Evolutionary conservation across 1,140 invertebrate species (phyloP), one percentile per base, ranked within the genome.

Genomic region (Atta texana): DNA sequence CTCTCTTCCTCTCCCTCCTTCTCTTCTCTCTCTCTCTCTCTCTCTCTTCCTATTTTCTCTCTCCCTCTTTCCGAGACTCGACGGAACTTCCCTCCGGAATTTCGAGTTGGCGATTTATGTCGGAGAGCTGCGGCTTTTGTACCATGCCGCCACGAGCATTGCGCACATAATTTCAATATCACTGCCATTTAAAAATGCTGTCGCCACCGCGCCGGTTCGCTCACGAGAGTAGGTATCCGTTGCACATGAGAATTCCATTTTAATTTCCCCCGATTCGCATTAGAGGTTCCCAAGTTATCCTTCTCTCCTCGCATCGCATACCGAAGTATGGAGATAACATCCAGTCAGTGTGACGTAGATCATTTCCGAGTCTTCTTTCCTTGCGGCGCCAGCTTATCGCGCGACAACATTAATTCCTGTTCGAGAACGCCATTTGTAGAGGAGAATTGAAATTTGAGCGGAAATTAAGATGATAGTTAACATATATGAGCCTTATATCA

Each of bases 81-180:
- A 39, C 44, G 71, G 10, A 75, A 63, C n/a, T 80, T 77, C 63
- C 69, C 74, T 24, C 21, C 66, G 86, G 89, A 89, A 90, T 90
- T 90, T 90, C 86, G 75, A 85, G 75, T 76, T 44, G 57, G 68
- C 88, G 86, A 90, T 90, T 90, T 89, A 89, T 90, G 69, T 69
- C 39, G 14, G 55, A 69, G 18, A 24, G 51, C 31, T 61, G 57
- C 55, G 51, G 76, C 88, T 89, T 89, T 90, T 89, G 88, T 89
- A 57, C 87, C 71, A 55, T 59, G 87, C 88, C 89, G 88, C 89
- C 28, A 53, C 80, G 69, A 78, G 88, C 85, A 90, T 90, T 80
- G 89, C 85, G 89, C 77, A 88, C 89, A 90, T 89, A 90, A 90
- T 90, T 90, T 90, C 89, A 89, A 89, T 90, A 90, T 89, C 88